Conservation (phyloP, 2,113 vertebrate genomes). For the Leucosticte australis region DNA sequence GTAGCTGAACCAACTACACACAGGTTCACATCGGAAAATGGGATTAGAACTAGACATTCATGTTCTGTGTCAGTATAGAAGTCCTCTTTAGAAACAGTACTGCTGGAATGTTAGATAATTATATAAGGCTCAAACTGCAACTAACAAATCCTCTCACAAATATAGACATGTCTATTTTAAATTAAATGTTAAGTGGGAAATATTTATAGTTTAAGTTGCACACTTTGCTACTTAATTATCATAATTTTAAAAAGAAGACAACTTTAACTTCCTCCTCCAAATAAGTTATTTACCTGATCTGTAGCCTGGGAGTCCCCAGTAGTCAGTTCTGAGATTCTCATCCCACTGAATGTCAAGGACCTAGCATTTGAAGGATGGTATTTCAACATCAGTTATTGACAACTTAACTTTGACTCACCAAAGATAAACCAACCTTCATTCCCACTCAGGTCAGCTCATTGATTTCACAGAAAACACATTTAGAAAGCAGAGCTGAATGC, state of each 20-base stretch:
- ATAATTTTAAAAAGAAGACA: conserved; percentile 12
- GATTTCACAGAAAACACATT: conserved; percentile 29
- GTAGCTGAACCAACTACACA: not conserved
- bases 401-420: conserved; percentile 40
- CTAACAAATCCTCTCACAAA: conserved; percentile 10
- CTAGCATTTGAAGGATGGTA: not conserved
- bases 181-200: conserved; percentile 22
- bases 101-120: conserved; percentile 15
- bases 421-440: conserved; percentile 54
- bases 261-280: conserved; percentile 14
- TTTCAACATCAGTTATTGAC: conserved; percentile 38
- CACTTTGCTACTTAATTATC: conserved; percentile 16
- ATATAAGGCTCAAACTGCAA: not conserved
- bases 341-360: conserved; percentile 57
- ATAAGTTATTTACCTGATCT: conserved; percentile 39
- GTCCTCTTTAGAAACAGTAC: not conserved
- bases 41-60: not conserved
- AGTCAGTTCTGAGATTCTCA: conserved; percentile 41
- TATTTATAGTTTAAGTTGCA: conserved; percentile 38
- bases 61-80: not conserved
- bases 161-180: conserved; percentile 16
- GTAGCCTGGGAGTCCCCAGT: not conserved
- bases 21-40: not conserved
- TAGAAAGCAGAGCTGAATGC: conserved; percentile 12
- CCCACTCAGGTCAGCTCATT: conserved; percentile 56